Evolutionary conservation across 2,113 vertebrate genomes (phyloP).

Genomic region (Pagrus major): DNA sequence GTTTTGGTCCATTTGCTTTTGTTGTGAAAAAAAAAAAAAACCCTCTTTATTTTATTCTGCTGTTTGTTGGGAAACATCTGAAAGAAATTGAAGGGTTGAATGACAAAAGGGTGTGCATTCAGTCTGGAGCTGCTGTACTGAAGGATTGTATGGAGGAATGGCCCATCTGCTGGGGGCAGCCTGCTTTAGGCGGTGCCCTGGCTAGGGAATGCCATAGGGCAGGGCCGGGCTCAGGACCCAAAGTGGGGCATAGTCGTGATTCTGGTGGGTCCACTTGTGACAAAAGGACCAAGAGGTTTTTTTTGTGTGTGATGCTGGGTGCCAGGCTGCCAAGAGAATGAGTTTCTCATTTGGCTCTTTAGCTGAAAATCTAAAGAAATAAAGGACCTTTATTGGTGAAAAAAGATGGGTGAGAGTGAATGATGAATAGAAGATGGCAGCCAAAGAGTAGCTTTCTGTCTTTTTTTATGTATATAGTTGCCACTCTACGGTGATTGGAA

Average conservation of each 20-base stretch:
- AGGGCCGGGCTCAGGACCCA: slow-evolving; percentile 38
- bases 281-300: slow-evolving; percentile 42
- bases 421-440: slow-evolving; percentile 34
- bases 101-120: slow-evolving; percentile 79
- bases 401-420: slow-evolving; percentile 14
- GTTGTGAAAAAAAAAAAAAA: slow-evolving; percentile 66
- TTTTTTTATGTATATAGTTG: slow-evolving; percentile 7
- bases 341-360: slow-evolving; percentile 46
- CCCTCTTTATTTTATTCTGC: slow-evolving; percentile 81
- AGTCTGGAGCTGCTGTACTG: slow-evolving; percentile 71
- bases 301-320: slow-evolving; percentile 30
- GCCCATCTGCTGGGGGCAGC: slow-evolving; percentile 77
- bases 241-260: slow-evolving; percentile 42
- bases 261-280: slow-evolving; percentile 60
- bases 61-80: slow-evolving; percentile 89
- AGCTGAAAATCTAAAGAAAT: slow-evolving; percentile 51
- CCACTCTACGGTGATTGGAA: not conserved
- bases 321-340: slow-evolving; percentile 45
- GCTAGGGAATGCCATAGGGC: slow-evolving; percentile 68
- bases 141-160: slow-evolving; percentile 73
- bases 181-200: slow-evolving; percentile 61
- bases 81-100: slow-evolving; percentile 83
- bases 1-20: slow-evolving; percentile 84
- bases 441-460: not conserved
- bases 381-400: slow-evolving; percentile 25